Conservation (phyloP, 2,113 vertebrate species). For the Uria lomvia region DNA sequence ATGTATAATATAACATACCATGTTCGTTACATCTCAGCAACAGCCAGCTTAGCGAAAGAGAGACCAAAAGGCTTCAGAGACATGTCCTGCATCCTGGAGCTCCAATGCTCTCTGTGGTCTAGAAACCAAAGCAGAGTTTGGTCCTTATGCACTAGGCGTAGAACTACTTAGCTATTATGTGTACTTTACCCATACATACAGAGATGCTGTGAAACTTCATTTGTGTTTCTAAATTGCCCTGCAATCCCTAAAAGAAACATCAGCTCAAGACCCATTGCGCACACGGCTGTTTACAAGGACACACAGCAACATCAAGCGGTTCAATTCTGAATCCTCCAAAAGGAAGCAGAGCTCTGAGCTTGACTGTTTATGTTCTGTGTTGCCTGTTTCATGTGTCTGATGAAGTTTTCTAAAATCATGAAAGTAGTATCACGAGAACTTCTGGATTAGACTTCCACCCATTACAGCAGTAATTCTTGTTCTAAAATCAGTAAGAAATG, state of each 20-base stretch:
- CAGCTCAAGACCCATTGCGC: not conserved
- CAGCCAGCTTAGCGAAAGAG: not conserved
- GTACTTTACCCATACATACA: not conserved
- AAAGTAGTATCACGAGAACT: not conserved
- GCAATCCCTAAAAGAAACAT: not conserved
- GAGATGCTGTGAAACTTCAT: not conserved
- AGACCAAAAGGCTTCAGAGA: not conserved
- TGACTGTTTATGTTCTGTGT: accelerated
- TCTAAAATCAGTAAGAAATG: not conserved
- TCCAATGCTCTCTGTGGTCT: not conserved
- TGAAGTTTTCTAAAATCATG: not conserved
- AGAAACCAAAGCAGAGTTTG: not conserved
- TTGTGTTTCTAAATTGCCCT: not conserved
- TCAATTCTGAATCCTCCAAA: not conserved
- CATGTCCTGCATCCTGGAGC: not conserved
- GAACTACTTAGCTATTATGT: not conserved
- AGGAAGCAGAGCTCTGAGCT: not conserved
- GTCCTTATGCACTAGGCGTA: accelerated
- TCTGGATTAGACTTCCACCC: not conserved
- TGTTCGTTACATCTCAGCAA: not conserved
- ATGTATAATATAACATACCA: not conserved
- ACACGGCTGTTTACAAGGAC: not conserved
- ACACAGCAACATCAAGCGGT: not conserved
- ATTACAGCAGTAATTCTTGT: not conserved
- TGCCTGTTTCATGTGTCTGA: not conserved